Percentiles rank a stretch among this genome's conserved stretches.
Conservation (phyloP, 2,797 vertebrate genomes). For the Acomys russatus region DNA sequence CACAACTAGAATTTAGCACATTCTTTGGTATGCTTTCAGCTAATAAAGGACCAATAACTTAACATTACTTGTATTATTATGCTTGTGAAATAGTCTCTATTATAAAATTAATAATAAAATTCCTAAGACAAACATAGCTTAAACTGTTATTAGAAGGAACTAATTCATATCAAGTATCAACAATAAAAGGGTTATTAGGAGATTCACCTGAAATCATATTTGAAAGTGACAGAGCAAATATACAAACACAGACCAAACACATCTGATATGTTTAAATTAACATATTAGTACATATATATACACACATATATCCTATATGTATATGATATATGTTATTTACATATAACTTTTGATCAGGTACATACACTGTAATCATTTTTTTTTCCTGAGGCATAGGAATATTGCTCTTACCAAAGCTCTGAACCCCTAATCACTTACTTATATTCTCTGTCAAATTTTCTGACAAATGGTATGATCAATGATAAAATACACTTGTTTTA, state of each 20-base stretch:
- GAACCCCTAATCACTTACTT: neutral
- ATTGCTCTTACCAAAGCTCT: neutral
- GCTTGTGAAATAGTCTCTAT: neutral
- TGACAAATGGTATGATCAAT: slow-evolving; percentile 52
- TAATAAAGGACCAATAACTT: neutral
- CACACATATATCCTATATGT: neutral
- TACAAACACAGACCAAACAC: neutral
- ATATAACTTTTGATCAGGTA: neutral
- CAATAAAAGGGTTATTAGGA: neutral
- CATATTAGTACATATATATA: no score
- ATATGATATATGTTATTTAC: neutral
- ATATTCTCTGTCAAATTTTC: slow-evolving; percentile 31
- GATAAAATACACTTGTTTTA: slow-evolving; percentile 54
- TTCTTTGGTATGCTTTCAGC: neutral
- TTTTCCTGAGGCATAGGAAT: neutral
- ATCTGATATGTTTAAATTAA: neutral
- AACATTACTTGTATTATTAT: neutral
- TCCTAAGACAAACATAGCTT: neutral
- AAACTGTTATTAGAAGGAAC: neutral
- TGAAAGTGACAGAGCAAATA: neutral
- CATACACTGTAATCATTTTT: neutral
- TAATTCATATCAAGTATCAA: neutral
- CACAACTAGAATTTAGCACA: neutral
- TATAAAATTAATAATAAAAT: neutral
- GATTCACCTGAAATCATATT: neutral